Conservation (phyloP, 2,888 invertebrate genomes). For the Drosophila eohydei region DNA sequence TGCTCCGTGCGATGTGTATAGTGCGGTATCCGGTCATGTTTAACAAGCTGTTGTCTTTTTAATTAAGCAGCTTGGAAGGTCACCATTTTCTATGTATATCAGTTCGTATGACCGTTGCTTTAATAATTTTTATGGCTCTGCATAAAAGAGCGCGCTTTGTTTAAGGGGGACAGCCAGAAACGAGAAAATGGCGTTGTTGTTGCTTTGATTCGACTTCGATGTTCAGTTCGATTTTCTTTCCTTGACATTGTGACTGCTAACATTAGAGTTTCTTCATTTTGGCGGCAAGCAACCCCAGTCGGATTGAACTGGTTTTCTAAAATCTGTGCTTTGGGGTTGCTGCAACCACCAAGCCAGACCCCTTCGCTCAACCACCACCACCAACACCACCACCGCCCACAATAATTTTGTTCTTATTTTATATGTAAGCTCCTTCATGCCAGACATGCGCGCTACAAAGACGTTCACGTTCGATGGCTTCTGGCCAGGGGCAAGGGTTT, state of each 20-base stretch:
- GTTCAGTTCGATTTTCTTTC: conserved; percentile 56
- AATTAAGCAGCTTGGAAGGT: conserved; percentile 77
- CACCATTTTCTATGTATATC: conserved; percentile 49
- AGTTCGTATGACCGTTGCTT: conserved; percentile 44
- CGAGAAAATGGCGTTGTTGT: conserved; percentile 67
- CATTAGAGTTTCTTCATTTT: conserved; percentile 71
- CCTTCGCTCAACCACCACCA: conserved; percentile 28
- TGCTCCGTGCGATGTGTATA: conserved; percentile 13
- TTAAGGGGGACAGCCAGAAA: conserved; percentile 16
- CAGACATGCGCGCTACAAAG: conserved; percentile 75
- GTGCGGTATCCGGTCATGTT: conserved; percentile 59
- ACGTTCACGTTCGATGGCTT: conserved; percentile 33
- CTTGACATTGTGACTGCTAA: conserved; percentile 74
- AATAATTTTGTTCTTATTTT: conserved; percentile 48
- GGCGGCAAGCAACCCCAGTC: conserved; percentile 62
- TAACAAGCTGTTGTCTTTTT: conserved; percentile 81
- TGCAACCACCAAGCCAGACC: conserved; percentile 46
- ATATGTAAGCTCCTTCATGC: conserved; percentile 44
- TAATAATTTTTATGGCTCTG: conserved; percentile 49
- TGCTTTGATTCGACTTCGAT: conserved; percentile 39
- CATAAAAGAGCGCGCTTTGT: conserved; percentile 47
- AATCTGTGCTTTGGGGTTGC: conserved; percentile 79
- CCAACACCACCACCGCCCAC: conserved; percentile 44
- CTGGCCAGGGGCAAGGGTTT: conserved; percentile 34
- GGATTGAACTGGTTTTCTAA: conserved; percentile 58